Evolutionary conservation across 2,113 vertebrate genomes (phyloP).

Genomic region (Coryphaenoides rupestris): DNA sequence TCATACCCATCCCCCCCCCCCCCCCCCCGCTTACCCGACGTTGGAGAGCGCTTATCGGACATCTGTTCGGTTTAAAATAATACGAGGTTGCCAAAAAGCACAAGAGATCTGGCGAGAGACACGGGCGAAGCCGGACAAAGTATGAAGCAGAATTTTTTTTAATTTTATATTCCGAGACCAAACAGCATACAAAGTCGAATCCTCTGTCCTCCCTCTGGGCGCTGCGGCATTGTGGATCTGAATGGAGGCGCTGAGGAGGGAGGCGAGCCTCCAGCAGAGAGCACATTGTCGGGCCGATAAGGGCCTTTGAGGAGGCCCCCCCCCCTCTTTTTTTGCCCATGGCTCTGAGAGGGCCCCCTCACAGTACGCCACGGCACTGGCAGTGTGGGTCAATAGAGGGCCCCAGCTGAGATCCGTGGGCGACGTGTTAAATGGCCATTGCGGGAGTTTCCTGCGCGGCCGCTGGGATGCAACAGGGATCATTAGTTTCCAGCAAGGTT

Average conservation of each 20-base stretch:
- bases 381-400: conserved; percentile 71
- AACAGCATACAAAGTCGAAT: conserved; percentile 77
- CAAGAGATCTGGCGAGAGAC: conserved; percentile 1
- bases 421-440: conserved; percentile 70
- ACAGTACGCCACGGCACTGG: conserved; percentile 56
- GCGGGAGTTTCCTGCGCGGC: conserved; percentile 68
- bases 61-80: too few species aligned
- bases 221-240: conserved; percentile 66
- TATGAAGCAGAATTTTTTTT: conserved; percentile 29
- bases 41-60: too few species aligned
- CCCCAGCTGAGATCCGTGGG: conserved; percentile 63
- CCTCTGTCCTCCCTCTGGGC: conserved; percentile 70
- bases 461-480: conserved; percentile 62
- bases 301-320: conserved; percentile 60
- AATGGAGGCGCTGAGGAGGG: conserved; percentile 63
- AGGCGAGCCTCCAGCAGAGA: conserved; percentile 71
- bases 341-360: conserved; percentile 59
- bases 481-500: conserved; percentile 74
- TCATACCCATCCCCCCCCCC: conserved; percentile 7
- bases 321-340: too few species aligned
- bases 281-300: conserved; percentile 70
- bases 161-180: conserved; percentile 55
- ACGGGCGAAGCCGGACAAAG: conserved; percentile 41
- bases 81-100: neutral
- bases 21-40: too few species aligned